Percentiles rank a stretch among this genome's conserved stretches.
Conservation (phyloP, 2,888 invertebrate genomes). For the Drosophila kokeensis region DNA sequence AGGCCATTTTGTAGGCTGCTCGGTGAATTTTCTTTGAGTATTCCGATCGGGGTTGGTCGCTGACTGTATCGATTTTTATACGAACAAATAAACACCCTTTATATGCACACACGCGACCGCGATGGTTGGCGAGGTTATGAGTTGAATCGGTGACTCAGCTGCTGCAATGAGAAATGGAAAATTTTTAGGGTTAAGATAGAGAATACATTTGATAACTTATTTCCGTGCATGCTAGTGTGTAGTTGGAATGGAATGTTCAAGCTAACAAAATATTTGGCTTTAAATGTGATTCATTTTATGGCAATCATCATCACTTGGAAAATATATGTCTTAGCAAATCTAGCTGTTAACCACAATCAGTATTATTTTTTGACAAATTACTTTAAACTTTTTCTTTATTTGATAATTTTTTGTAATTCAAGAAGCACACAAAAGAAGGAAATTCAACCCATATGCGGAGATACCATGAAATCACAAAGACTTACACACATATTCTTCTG, state of each 20-base stretch:
- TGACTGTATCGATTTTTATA: conserved; percentile 68
- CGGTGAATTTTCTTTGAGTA: conserved; percentile 5
- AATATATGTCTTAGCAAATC: neutral
- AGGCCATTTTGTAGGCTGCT: conserved; percentile 63
- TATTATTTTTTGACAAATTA: neutral
- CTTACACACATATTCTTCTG: neutral
- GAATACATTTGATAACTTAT: neutral
- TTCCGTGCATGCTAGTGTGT: neutral
- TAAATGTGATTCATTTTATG: neutral
- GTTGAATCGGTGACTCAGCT: conserved; percentile 54
- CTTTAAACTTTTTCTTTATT: neutral
- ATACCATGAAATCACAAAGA: neutral
- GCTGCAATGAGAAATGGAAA: conserved; percentile 47
- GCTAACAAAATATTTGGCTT: neutral
- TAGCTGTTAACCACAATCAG: neutral
- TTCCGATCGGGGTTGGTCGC: conserved; percentile 47
- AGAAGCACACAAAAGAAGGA: neutral
- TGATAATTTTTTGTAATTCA: neutral
- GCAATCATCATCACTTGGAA: neutral
- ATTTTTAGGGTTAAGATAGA: conserved; percentile 12
- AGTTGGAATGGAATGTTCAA: conserved; percentile 5
- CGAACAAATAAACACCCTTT: conserved; percentile 61
- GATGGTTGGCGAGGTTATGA: conserved; percentile 3
- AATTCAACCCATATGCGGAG: neutral
- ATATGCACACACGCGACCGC: conserved; percentile 24